Base-by-base conservation (phyloP, 2,888 invertebrate genomes). In the Drosophila emarginata region DNA sequence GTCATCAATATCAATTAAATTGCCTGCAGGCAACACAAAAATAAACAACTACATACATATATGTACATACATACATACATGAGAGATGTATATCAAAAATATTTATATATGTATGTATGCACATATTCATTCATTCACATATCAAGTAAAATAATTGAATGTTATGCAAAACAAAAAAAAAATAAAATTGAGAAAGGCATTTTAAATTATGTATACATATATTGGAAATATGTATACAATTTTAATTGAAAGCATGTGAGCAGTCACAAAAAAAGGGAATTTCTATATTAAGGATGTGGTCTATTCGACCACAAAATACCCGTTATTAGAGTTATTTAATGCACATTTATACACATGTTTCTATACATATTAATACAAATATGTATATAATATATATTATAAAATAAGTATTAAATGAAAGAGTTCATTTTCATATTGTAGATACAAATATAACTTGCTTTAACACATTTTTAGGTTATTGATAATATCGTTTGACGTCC, bases 1-100 rank as follows among this genome's bases (percentile, higher is more conserved):
- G 67, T 74, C 81, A 85, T 85, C 78, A 82, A 82, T 82, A 82
- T 82, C 80, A 82, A 82, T 82, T 85, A 82, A 80, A 80, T 74
- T 28, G 75, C 64, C 70, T 64, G 59, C 61, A 76, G 69, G 61
- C 67, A 57, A 61, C 61, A 52, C 61, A 70, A 75, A 81, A 70
- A 62, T 40, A 50, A 57, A 52, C 53, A 65, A 71, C 51, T 51
- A 70, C 64, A 32, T 59, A 70, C 64, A 58, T 37, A 61, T 39
- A 21, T 7, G 12, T 51, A 18, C 60, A 60, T 37, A 64, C 71
- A 71, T 71, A 65, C 71, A n/a, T n/a, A n/a, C n/a, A n/a, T n/a
- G n/a, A n/a, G n/a, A n/a, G 61, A 50, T 61, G 70, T 71, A 72
- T 23, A 21, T 21, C 18, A 39, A 52, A 71, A 56, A 71, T 71